Base-by-base conservation (phyloP, 37 sponge, comb jelly and placozoan species). In the Bolinopsis microptera region DNA sequence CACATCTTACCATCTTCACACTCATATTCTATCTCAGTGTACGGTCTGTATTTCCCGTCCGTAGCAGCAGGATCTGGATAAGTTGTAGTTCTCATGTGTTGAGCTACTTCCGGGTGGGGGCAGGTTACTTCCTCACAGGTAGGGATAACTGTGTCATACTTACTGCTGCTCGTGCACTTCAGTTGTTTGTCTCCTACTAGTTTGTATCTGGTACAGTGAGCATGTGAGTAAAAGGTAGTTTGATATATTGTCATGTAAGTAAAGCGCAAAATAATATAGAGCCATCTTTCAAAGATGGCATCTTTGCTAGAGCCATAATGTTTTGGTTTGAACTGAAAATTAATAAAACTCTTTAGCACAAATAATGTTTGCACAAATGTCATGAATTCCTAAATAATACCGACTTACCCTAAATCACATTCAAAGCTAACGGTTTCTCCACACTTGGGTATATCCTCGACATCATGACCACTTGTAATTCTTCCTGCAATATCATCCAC, bases 1-100 rank as follows among this genome's bases (percentile, higher is more conserved):
- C n/a, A n/a, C n/a, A n/a, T 70, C 74, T 70, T 32, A 77, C 80
- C 80, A 32, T 77, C 80, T 32, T 77, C 80, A 77, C 80, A 77
- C 80, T 77, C 80, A 34, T 77, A 77, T 18, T 77, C 80, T 22
- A 77, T 77, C 37, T 77, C 80, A 9, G 80, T 77, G 33, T 35
- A 32, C 27, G 80, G 80, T 32, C 33, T 77, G 80, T 77, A 77
- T 13, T 16, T 32, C 80, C 80, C 80, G 32, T 77, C 35, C 18
- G 37, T 77, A 35, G 9, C 37, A 0, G 34, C 80, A n/a, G 31
- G 74, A 70, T 2, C 74, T 70, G n/a, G n/a, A 18, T 77, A 77
- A 5, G 80, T 77, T 1, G 27, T 27, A 32, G 27, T 77, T 21
- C 9, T 77, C 80, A 77, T 77, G 80, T 77, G 80, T 9, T 77